Evolutionary conservation across 2,888 invertebrate genomes (phyloP), one percentile per base, ranked within the genome.

Genomic region (Hypolimnas misippus): DNA sequence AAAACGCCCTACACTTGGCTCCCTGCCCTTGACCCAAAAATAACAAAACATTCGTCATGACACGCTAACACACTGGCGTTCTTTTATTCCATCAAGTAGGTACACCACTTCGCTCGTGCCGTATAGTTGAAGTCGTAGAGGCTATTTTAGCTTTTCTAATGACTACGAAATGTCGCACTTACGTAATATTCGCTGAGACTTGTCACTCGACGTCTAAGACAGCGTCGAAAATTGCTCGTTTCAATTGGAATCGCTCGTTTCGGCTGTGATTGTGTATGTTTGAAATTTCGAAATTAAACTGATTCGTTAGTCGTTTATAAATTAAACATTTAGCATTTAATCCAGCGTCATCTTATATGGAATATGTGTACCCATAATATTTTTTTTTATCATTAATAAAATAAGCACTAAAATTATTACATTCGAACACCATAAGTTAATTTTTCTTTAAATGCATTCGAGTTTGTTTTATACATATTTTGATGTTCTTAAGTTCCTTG

Each of bases 1-100:
- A 73, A 72, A 69, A 69, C 66, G 65, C 63, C 65, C 68, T 67
- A 70, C 71, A 67, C 64, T 77, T 78, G 78, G 77, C 72, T 66
- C 68, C 68, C 64, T 72, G 81, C 72, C 89, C 89, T 86, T 89
- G 89, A 89, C 89, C 87, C 76, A 86, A 87, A 86, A 86, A 86
- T 86, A 84, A 80, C 79, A 78, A 79, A 82, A 79, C 84, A 82
- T 78, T 79, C 75, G 75, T 84, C 82, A 81, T 83, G 83, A 84
- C 84, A 85, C 78, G 73, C 79, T 83, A 80, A 82, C 85, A 83
- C 78, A 76, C 53, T 42, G 17, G 59, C 49, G 29, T 62, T 62
- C 56, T 56, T 52, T 56, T 59, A 51, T 50, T 53, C 49, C 53
- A 44, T 59, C 56, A 49, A 62, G 59, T n/a, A n/a, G n/a, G n/a